Conservation (phyloP, 2,888 invertebrate species). For the Psylliodes chrysocephalus region DNA sequence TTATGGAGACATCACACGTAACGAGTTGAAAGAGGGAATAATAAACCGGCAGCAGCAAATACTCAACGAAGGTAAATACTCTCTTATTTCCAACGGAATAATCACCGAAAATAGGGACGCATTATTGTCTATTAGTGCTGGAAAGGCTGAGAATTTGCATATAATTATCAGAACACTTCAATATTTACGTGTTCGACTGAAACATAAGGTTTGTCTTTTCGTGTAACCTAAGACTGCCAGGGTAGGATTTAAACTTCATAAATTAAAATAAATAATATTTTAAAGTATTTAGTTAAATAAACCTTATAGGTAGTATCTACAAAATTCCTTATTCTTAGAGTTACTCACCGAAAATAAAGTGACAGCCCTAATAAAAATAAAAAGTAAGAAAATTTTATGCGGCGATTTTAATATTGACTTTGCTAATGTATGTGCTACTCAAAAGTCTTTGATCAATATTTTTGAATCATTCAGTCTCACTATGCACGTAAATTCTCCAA, state of each 20-base stretch:
- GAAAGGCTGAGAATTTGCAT: slow-evolving; percentile 35
- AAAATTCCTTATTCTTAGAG: too few relatives aligned
- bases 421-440: too few relatives aligned
- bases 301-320: too few relatives aligned
- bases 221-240: neutral
- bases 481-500: too few relatives aligned
- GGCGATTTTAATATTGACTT: too few relatives aligned
- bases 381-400: too few relatives aligned
- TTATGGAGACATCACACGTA: slow-evolving; percentile 43
- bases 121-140: slow-evolving; percentile 36
- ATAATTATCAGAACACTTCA: slow-evolving; percentile 16
- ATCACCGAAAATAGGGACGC: slow-evolving; percentile 36
- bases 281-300: too few relatives aligned
- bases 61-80: slow-evolving; percentile 32
- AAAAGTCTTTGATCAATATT: too few relatives aligned
- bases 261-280: too few relatives aligned
- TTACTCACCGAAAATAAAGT: too few relatives aligned
- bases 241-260: neutral
- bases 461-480: too few relatives aligned
- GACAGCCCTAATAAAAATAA: too few relatives aligned
- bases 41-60: slow-evolving; percentile 35
- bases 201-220: slow-evolving; percentile 3
- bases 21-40: slow-evolving; percentile 36
- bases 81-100: slow-evolving; percentile 35
- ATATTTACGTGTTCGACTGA: slow-evolving; percentile 19